Evolutionary conservation across 2,797 vertebrate species (phyloP).

Genomic region (Aselliscus stoliczkanus): DNA sequence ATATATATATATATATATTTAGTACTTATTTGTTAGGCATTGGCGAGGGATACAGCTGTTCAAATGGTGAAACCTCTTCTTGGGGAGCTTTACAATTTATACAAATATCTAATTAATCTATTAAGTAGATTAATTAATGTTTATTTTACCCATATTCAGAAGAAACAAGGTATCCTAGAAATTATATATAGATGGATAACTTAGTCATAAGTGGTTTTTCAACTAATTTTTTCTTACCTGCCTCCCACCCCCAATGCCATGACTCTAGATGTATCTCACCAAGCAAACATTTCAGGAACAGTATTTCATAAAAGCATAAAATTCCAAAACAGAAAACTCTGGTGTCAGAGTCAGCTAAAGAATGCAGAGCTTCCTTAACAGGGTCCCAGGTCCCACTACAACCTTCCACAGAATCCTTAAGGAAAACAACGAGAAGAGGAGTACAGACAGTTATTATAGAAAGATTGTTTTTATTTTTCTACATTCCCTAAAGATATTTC

Average conservation of each 20-base stretch:
- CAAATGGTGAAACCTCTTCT: background rate
- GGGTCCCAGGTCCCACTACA: background rate
- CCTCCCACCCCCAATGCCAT: background rate
- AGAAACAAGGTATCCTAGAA: constrained; percentile 1
- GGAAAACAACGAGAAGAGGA: background rate
- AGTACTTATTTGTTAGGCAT: background rate
- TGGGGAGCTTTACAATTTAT: background rate
- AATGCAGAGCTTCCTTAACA: background rate
- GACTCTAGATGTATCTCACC: background rate
- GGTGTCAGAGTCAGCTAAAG: background rate
- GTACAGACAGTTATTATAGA: background rate
- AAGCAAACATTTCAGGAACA: background rate
- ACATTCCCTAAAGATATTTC: background rate
- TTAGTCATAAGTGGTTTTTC: background rate
- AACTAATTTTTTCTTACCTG: background rate
- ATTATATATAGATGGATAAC: background rate
- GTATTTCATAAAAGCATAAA: background rate
- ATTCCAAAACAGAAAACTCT: background rate
- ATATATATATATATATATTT: background rate
- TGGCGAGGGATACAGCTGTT: background rate
- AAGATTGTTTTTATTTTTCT: background rate
- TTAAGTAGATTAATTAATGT: background rate
- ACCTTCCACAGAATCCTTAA: background rate
- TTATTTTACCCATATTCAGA: background rate
- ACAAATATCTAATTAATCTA: background rate